Evolutionary conservation across 2,797 vertebrate species (phyloP).

Genomic region (Hylomyscus alleni): DNA sequence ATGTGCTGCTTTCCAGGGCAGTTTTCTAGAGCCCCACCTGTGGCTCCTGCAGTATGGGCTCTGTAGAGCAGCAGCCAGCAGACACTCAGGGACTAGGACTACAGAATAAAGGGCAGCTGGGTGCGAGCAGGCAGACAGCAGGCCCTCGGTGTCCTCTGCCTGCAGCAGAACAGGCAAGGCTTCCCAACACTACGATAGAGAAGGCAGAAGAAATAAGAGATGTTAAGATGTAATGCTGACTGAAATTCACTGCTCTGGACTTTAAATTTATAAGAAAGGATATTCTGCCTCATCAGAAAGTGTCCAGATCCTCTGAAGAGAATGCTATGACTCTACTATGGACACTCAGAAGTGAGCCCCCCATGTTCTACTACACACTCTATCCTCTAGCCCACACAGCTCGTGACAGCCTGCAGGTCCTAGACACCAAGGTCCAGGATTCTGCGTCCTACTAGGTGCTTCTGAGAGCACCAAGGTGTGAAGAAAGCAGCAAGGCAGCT

Average conservation of each 20-base stretch:
- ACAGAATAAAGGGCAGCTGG: too few relatives aligned
- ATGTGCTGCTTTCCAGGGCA: neutral
- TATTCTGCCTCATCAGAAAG: slow-evolving; percentile 22
- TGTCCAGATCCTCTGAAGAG: neutral
- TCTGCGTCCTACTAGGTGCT: neutral
- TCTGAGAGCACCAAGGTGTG: neutral
- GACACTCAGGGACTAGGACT: neutral
- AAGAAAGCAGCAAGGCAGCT: too few relatives aligned
- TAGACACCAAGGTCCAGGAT: neutral
- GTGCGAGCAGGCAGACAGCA: neutral
- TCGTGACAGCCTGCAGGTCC: neutral
- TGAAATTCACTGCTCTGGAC: neutral
- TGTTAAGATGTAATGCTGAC: neutral
- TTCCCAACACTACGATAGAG: neutral
- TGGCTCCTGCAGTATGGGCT: neutral
- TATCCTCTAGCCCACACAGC: neutral
- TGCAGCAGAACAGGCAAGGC: neutral
- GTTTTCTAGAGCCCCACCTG: neutral
- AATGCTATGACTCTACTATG: neutral
- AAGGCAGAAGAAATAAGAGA: neutral
- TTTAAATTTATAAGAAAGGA: neutral
- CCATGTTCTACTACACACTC: neutral
- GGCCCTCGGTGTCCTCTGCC: neutral
- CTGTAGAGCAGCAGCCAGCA: neutral
- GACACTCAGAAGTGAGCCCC: neutral